phyloP scores from a whole-genome alignment of 2,113 vertebrate genomes.

The Suncus etruscus region DNA sequence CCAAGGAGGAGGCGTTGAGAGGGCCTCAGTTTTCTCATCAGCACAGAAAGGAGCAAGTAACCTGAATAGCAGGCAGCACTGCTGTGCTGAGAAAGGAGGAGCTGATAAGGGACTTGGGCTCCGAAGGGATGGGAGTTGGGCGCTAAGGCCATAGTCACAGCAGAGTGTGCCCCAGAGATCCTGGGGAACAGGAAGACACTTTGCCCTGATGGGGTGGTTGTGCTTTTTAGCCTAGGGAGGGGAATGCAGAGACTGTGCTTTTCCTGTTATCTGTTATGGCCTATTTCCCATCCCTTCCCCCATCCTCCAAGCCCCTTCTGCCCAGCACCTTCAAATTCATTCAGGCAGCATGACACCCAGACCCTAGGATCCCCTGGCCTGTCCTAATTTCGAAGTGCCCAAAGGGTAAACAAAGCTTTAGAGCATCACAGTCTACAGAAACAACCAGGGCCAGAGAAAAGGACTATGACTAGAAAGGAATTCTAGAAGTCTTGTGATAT shows the following conservation, averaged over 20 bases:
- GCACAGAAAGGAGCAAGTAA: neutral
- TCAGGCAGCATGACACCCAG: neutral
- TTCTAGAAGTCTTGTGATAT: neutral
- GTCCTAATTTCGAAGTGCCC: conserved; percentile 30
- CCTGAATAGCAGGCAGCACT: neutral
- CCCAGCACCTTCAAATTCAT: neutral
- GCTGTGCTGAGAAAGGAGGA: too few relatives aligned
- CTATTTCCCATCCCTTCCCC: too few relatives aligned
- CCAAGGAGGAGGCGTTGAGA: accelerated
- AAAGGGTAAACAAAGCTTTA: neutral
- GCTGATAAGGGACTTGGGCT: too few relatives aligned
- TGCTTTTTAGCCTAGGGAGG: neutral
- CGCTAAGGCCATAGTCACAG: too few relatives aligned
- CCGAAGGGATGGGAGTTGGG: too few relatives aligned
- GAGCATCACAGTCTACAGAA: neutral
- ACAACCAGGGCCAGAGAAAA: neutral
- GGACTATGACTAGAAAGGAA: neutral
- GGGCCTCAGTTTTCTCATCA: neutral
- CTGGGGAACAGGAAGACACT: neutral
- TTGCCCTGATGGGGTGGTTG: too few relatives aligned
- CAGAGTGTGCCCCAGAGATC: neutral
- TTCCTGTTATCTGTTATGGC: neutral
- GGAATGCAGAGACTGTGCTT: neutral
- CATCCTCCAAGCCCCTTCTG: neutral
- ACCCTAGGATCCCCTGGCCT: neutral